Conservation (phyloP, 2,113 vertebrate genomes). For the Pontoporia blainvillei region DNA sequence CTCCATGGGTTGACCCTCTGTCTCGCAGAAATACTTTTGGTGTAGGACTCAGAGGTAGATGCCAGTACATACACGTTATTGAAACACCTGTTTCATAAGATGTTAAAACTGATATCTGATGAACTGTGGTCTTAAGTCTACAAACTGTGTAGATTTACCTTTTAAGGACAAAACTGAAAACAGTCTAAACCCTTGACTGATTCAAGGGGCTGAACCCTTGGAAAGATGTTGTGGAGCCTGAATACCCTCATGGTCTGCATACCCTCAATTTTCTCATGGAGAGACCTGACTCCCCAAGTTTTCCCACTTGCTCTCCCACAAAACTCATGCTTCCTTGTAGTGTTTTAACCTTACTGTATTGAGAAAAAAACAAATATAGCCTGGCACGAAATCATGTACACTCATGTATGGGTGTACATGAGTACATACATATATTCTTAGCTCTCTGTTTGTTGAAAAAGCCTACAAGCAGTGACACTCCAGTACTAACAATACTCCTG, state of each 20-base stretch:
- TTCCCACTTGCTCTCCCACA: not conserved
- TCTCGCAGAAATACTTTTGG: not conserved
- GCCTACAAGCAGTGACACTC: not conserved
- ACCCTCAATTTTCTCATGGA: not conserved
- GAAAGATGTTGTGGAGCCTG: not conserved
- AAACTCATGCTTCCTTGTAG: not conserved
- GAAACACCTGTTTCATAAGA: not conserved
- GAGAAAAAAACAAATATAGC: not conserved
- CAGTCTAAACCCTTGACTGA: not conserved
- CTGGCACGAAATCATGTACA: not conserved
- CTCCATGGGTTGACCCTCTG: not conserved
- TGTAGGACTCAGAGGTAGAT: not conserved
- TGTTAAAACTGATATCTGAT: not conserved
- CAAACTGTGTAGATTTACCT: not conserved
- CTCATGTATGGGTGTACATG: not conserved
- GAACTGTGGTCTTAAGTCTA: not conserved
- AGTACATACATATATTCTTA: not conserved
- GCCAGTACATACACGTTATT: rapidly evolving
- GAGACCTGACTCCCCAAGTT: not conserved
- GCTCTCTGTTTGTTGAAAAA: not conserved
- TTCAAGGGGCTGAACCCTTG: not conserved
- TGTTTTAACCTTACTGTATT: not conserved
- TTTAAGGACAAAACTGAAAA: not conserved
- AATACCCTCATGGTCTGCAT: not conserved
- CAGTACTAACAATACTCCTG: not conserved